phyloP scores from a whole-genome alignment of 2,888 invertebrate genomes.

The Altica lythri region DNA sequence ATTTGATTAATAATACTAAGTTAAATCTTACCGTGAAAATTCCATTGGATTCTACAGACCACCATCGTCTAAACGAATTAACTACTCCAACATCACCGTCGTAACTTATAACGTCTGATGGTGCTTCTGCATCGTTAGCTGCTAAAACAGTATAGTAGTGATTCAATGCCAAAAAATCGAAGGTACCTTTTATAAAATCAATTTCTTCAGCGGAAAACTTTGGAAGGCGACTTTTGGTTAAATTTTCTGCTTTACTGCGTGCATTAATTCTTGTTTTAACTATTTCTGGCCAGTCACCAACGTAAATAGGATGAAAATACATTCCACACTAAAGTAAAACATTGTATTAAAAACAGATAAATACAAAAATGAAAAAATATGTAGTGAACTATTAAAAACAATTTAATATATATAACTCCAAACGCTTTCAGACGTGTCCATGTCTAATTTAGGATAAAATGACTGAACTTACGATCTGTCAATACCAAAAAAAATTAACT shows the following conservation, averaged over 20 bases:
- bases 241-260: constrained; percentile 57
- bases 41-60: no score
- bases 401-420: no score
- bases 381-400: no score
- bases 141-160: constrained; percentile 66
- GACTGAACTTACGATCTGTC: no score
- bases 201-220: constrained; percentile 66
- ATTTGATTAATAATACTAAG: no score
- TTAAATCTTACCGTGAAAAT: no score
- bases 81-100: constrained; percentile 20
- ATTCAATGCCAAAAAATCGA: constrained; percentile 78
- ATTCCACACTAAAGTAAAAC: constrained; percentile 40
- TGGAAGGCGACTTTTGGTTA: constrained; percentile 65
- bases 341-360: no score
- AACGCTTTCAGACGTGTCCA: no score
- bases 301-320: constrained; percentile 61
- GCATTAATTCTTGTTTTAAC: constrained; percentile 66
- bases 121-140: constrained; percentile 18
- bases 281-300: constrained; percentile 68
- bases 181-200: constrained; percentile 63
- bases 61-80: no score
- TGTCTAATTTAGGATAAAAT: no score
- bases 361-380: no score
- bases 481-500: no score
- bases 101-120: constrained; percentile 16